phyloP scores from a whole-genome alignment of 2,113 vertebrate genomes.

The Ahaetulla prasina region DNA sequence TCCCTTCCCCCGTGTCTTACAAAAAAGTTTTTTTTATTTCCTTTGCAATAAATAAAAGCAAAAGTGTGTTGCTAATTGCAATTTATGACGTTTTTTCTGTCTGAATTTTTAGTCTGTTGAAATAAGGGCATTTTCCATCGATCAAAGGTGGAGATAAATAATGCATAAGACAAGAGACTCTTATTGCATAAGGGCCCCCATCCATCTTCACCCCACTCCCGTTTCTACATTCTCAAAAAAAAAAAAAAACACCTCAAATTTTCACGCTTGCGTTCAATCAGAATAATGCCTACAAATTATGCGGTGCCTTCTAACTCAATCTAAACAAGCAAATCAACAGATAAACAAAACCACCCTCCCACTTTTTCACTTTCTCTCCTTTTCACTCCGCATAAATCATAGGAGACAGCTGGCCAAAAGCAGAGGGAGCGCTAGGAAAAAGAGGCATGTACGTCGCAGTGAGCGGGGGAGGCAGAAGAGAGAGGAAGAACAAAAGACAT shows the following conservation, averaged over 20 bases:
- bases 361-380: conserved; percentile 1
- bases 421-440: conserved; percentile 14
- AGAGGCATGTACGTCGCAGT: background rate
- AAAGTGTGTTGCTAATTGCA: conserved; percentile 72
- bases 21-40: conserved; percentile 55
- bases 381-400: conserved; percentile 59
- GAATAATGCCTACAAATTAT: conserved; percentile 83
- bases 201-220: conserved; percentile 25
- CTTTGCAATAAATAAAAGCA: conserved; percentile 83
- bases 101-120: conserved; percentile 57
- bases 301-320: conserved; percentile 79
- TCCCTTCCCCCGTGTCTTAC: conserved; percentile 44
- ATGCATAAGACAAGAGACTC: conserved; percentile 75
- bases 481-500: conserved; percentile 63
- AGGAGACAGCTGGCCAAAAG: conserved; percentile 71
- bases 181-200: conserved; percentile 46
- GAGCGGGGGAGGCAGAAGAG: background rate
- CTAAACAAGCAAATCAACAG: conserved; percentile 50
- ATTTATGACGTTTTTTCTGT: conserved; percentile 44
- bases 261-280: conserved; percentile 77
- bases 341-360: conserved; percentile 24
- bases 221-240: conserved; percentile 51
- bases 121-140: conserved; percentile 70
- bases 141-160: conserved; percentile 77
- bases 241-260: conserved; percentile 78